These are phyloP conservation scores for Drosophila takahashii DNA, from an alignment of 1,140 invertebrate species.

Conservation along the genomic window DNA sequence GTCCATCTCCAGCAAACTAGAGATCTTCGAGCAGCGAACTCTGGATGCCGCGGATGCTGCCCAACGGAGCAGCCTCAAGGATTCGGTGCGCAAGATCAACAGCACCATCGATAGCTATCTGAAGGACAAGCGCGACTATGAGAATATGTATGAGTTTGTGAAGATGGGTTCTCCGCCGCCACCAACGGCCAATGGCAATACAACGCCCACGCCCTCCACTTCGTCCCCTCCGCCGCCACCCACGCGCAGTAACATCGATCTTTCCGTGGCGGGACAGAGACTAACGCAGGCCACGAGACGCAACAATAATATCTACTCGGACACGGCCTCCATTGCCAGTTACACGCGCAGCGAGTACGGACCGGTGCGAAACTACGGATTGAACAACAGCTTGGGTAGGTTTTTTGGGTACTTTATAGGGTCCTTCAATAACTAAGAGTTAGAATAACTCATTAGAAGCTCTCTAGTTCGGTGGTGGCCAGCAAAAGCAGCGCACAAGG, in stretches of 20 bases:
- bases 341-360: conserved; percentile 84
- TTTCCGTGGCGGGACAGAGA: conserved; percentile 61
- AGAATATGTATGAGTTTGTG: conserved; percentile 83
- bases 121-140: conserved; percentile 83
- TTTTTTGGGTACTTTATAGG: neutral
- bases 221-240: conserved; percentile 70
- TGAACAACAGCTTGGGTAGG: conserved; percentile 79
- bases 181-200: conserved; percentile 9
- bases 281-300: conserved; percentile 48
- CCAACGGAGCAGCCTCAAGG: conserved; percentile 79
- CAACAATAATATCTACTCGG: conserved; percentile 72
- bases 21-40: conserved; percentile 75
- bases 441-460: no score
- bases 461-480: no score
- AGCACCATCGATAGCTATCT: conserved; percentile 84
- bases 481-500: no score
- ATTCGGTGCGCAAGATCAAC: conserved; percentile 84
- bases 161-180: conserved; percentile 57
- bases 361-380: conserved; percentile 68
- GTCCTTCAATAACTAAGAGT: no score
- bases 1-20: conserved; percentile 77
- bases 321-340: conserved; percentile 81
- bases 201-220: conserved; percentile 37
- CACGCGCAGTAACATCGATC: conserved; percentile 65
- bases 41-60: conserved; percentile 48